Conservation (phyloP, 2,113 vertebrate species). For the Passer montanus region DNA sequence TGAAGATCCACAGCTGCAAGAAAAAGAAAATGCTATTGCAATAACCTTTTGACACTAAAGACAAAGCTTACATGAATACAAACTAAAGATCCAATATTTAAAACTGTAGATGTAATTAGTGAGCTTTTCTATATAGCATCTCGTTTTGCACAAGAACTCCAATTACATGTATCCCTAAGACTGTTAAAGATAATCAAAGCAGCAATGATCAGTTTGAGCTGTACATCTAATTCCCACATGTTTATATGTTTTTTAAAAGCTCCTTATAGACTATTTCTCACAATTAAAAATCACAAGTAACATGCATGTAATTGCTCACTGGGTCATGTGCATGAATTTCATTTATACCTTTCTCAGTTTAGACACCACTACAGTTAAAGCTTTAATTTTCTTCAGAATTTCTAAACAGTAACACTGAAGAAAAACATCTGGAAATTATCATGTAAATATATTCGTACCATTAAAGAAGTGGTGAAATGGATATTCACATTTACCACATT, state of each 20-base stretch:
- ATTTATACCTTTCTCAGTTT: not conserved
- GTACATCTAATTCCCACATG: not conserved
- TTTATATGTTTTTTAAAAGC: not conserved
- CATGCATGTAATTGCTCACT: not conserved
- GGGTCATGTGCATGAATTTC: not conserved
- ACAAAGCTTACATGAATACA: not conserved
- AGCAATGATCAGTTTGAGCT: not conserved
- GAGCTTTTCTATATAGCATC: not conserved
- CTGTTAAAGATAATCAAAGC: not conserved
- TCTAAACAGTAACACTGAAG: not conserved
- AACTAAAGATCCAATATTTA: not conserved
- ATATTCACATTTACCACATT: not conserved
- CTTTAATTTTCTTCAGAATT: not conserved
- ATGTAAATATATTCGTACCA: not conserved
- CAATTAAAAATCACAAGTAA: not conserved
- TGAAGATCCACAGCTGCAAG: conserved; percentile 86
- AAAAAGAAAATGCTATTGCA: not conserved
- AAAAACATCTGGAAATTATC: not conserved
- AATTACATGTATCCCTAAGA: not conserved
- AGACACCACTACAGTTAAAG: not conserved
- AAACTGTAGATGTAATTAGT: not conserved
- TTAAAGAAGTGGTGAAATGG: not conserved
- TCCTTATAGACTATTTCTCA: not conserved
- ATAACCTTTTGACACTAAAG: not conserved
- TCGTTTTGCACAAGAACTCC: not conserved